phyloP scores from a whole-genome alignment of 2,888 invertebrate species.

The Mythimna loreyi region DNA sequence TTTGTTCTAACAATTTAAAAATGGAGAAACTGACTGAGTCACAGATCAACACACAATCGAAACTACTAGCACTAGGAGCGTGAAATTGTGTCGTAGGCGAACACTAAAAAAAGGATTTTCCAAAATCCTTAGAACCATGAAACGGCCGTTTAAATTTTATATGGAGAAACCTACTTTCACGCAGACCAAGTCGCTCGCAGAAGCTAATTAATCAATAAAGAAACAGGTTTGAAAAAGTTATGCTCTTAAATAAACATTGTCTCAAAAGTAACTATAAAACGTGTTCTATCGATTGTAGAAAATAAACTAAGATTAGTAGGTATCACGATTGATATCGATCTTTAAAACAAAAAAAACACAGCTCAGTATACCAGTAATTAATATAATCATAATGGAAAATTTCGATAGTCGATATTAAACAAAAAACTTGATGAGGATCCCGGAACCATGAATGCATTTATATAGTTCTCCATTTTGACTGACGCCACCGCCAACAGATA shows the following conservation, averaged over 20 bases:
- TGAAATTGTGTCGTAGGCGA: no score
- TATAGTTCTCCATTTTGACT: constrained; percentile 11
- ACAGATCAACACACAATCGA: no score
- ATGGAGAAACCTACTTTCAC: no score
- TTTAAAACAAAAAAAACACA: constrained; percentile 22
- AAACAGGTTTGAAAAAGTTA: constrained; percentile 7
- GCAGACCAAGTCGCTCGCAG: no score
- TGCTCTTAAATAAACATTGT: not conserved
- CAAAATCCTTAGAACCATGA: no score
- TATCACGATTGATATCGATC: constrained; percentile 15
- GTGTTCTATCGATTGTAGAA: constrained; percentile 6
- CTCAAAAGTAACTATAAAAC: not conserved
- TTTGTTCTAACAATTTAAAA: no score
- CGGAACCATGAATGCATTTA: constrained; percentile 30
- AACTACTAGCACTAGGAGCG: no score
- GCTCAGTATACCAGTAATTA: not conserved
- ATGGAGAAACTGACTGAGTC: no score
- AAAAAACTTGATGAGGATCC: constrained; percentile 33
- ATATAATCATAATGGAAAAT: constrained; percentile 25
- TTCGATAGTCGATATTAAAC: constrained; percentile 4
- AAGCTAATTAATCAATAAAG: not conserved
- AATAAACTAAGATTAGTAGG: constrained; percentile 1
- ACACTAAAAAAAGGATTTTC: no score
- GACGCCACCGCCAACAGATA: constrained; percentile 9
- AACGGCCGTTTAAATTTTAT: no score